Base-by-base conservation (phyloP, 2,888 invertebrate species). In the Lasiommata megera region DNA sequence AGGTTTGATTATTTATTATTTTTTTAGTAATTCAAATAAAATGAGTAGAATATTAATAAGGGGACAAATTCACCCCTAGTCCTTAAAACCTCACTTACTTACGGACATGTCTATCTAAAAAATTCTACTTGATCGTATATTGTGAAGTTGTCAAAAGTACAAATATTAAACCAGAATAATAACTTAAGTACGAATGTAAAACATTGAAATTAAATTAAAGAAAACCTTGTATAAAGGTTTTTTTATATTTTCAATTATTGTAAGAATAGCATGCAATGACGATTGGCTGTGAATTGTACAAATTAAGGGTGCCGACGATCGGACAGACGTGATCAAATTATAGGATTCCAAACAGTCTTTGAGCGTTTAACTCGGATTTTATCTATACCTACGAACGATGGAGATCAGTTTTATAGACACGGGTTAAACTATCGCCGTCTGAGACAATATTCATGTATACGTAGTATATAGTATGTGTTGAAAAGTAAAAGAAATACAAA, bases 271-370 rank as follows among this genome's bases (percentile, higher is more conserved):
- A 47, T 11, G 16, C n/a, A 18, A 44, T 23, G 36, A 23, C 41
- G n/a, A 36, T 43, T 54, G 31, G 36, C 36, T 41, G 28, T 43
- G 41, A 44, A 43, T 12, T 43, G n/a, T 36, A 36, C 36, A 36
- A 43, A 54, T 34, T 12, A 43, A 12, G 34, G 23, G 12, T 36
- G 34, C 44, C 36, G 17, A 29, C 28, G 14, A 38, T 38, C 50
- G 37, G 37, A 14, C 36, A 37, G 16, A 40, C 47, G 53, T 36
- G 47, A 48, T 48, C 34, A 40, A 53, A 53, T 54, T 54, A 54
- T 48, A 40, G 51, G 40, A 29, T 48, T 37, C 38, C 29, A 11
- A 23, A 38, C 23, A 16, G 38, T 28, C 37, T 50, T 36, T 28
- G 16, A 29, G 16, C 38, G 28, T 29, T 38, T 23, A 23, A 40